Conservation (phyloP, 2,113 vertebrate genomes). For the Athene noctua region DNA sequence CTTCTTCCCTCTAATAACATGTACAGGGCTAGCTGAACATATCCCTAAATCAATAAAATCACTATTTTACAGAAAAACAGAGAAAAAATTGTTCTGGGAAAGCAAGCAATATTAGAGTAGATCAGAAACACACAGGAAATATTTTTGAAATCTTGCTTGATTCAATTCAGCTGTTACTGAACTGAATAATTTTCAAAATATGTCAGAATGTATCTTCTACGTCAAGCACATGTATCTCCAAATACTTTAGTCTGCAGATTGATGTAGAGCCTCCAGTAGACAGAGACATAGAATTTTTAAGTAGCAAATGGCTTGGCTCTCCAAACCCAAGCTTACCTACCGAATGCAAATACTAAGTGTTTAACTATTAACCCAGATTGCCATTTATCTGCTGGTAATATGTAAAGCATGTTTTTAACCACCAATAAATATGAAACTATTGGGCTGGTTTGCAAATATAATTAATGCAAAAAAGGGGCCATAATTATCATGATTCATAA, state of each 20-base stretch:
- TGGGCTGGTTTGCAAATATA: background rate
- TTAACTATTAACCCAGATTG: background rate
- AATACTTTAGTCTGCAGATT: background rate
- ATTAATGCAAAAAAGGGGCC: background rate
- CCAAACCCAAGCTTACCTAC: background rate
- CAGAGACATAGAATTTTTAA: background rate
- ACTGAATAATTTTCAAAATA: background rate
- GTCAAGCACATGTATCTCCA: background rate
- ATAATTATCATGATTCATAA: no score
- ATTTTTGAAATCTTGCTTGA: background rate
- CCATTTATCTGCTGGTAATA: background rate
- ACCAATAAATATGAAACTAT: background rate
- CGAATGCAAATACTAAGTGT: background rate
- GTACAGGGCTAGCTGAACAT: background rate
- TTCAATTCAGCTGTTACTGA: background rate
- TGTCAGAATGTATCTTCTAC: background rate
- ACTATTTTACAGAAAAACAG: background rate
- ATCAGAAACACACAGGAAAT: background rate
- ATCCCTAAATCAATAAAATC: background rate
- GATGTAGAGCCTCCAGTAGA: background rate
- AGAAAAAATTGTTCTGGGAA: background rate
- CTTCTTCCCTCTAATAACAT: background rate
- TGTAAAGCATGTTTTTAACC: background rate
- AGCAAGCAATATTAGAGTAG: background rate
- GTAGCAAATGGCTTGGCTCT: background rate